These are phyloP conservation scores for Psittacula echo DNA, from an alignment of 2,797 vertebrate genomes.

Conservation along the genomic window DNA sequence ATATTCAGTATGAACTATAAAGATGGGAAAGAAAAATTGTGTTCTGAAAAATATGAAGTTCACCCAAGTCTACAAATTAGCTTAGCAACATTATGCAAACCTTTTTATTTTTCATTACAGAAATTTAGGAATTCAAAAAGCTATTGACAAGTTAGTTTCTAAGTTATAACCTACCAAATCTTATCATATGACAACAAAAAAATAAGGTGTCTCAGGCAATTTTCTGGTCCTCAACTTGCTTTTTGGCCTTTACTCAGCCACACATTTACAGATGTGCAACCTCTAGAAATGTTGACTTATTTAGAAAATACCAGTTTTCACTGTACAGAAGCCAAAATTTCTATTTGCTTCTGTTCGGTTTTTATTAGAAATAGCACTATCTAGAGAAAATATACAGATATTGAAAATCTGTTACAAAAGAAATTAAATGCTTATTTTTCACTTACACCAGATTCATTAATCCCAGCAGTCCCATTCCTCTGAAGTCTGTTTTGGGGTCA, in stretches of 20 bases:
- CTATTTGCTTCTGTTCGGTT: not conserved
- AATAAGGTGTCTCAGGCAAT: not conserved
- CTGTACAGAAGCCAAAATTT: not conserved
- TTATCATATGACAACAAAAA: not conserved
- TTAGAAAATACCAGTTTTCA: not conserved
- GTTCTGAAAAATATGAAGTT: not conserved
- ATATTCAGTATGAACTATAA: not conserved
- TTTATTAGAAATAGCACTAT: not conserved
- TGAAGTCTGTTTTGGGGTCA: constrained; percentile 98
- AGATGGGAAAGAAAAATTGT: not conserved
- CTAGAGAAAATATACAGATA: not conserved
- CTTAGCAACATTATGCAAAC: not conserved
- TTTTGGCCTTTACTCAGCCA: not conserved
- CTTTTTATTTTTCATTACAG: not conserved
- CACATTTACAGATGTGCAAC: not conserved
- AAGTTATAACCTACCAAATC: not conserved
- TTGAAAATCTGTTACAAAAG: not conserved
- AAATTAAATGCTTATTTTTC: not conserved
- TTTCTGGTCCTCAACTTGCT: not conserved
- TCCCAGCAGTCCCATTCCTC: constrained; percentile 97
- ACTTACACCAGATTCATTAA: constrained; percentile 95
- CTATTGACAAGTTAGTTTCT: not conserved
- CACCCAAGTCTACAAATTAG: not conserved
- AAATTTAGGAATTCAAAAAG: not conserved
- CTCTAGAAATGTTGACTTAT: not conserved